Base-by-base conservation (phyloP, 2,113 vertebrate species). In the Oplegnathus fasciatus region DNA sequence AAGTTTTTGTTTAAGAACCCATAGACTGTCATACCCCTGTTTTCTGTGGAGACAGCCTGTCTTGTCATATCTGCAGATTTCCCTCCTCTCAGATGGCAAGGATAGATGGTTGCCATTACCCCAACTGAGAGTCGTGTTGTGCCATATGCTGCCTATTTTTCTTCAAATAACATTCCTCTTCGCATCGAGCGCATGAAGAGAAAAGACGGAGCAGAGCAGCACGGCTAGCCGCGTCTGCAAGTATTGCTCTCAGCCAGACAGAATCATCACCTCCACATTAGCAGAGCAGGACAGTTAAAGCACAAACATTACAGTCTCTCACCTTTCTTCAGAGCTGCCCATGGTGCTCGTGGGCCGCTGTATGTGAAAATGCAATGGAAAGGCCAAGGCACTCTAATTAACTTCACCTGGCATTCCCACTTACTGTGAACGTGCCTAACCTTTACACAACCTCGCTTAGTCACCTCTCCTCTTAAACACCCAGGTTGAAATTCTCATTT, bases 341-440 rank as follows among this genome's bases (percentile, higher is more conserved):
- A 2, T 75, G 78, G 79, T 79, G 82, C 77, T 88, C 18, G 85
- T 61, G 73, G 65, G 75, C 81, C 24, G 80, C 85, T 37, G 64
- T 75, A 86, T 77, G 84, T 84, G 89, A 87, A 91, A 92, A 90
- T 82, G 72, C 79, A 79, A 75, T 26, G 4, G 40, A 94, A 93
- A 94, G 93, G 93, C 91, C 92, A 91, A 28, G 71, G 66, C 71
- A 18, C 87, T 75, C 91, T 94, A 93, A 94, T 94, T 91, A 93
- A 91, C 89, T 94, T 92, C 86, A 86, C 86, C 85, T 85, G 64
- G 90, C 88, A 89, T 86, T 89, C 88, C 57, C 40, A 75, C 79
- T 90, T 86, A 87, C 75, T 77, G 90, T 60, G 82, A 91, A 88
- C 20, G 57, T 42, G 24, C 78, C 82, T 91, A 83, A 95, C 94